These are phyloP conservation scores for Eretmochelys imbricata DNA, from an alignment of 2,113 vertebrate species.

Conservation along the genomic window DNA sequence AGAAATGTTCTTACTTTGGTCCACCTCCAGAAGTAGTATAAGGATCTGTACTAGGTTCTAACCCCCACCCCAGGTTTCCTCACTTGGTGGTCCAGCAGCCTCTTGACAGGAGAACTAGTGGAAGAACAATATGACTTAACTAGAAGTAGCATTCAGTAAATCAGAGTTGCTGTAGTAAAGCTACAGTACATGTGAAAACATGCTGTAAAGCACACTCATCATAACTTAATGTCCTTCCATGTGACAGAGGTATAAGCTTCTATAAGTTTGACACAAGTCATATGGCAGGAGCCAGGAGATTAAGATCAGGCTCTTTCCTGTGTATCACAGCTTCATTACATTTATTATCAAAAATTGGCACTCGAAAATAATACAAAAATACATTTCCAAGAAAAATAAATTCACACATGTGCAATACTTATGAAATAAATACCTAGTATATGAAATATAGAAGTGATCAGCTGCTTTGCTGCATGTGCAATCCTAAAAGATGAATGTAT, in stretches of 20 bases:
- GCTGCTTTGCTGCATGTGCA: neutral
- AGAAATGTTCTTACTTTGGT: neutral
- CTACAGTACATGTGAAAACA: neutral
- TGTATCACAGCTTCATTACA: neutral
- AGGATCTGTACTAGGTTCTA: neutral
- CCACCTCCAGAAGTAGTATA: neutral
- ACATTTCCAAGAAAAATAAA: neutral
- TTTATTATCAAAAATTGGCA: neutral
- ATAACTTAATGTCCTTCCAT: neutral
- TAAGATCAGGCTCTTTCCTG: neutral
- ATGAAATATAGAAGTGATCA: constrained; percentile 24
- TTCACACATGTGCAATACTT: neutral
- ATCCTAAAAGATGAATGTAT: constrained; percentile 31
- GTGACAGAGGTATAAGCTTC: neutral
- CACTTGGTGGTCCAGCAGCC: neutral
- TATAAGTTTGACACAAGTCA: neutral
- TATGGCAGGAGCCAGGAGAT: neutral
- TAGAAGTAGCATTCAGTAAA: neutral
- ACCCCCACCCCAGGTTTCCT: neutral
- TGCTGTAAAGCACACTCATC: neutral
- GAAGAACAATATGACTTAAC: neutral
- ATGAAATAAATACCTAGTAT: constrained; percentile 15
- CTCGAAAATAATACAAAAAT: neutral
- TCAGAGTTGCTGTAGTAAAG: neutral
- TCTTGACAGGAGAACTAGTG: neutral